A percentile compares a stretch with the other conserved stretches of the same genome.
Evolutionary conservation across 1,140 invertebrate genomes (phyloP).

Genomic region (Andricus grossulariae): DNA sequence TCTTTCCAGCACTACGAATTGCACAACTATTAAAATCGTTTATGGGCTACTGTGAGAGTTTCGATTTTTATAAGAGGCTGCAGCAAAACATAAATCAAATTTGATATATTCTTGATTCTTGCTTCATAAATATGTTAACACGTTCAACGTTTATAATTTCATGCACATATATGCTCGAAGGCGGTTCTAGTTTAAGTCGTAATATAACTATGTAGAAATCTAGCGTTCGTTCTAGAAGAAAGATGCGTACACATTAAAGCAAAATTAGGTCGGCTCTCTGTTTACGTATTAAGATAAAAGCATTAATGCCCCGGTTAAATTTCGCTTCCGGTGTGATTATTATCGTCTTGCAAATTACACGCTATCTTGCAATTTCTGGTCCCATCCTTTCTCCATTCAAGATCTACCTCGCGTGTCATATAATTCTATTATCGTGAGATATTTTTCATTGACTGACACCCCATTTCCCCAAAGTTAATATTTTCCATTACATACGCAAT

Average conservation of each 20-base stretch:
- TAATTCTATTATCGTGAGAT: neutral
- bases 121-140: too few species aligned
- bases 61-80: too few species aligned
- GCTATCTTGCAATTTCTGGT: neutral
- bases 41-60: too few species aligned
- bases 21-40: too few species aligned
- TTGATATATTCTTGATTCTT: too few species aligned
- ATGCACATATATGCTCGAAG: too few species aligned
- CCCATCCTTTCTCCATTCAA: neutral
- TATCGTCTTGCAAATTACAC: constrained; percentile 22
- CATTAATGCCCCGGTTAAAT: constrained; percentile 29
- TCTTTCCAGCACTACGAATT: too few species aligned
- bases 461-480: neutral
- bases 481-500: neutral
- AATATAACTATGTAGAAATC: constrained; percentile 18
- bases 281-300: constrained; percentile 23
- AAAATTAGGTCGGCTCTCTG: constrained; percentile 24
- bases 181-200: too few species aligned
- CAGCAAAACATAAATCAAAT: too few species aligned
- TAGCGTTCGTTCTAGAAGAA: constrained; percentile 9
- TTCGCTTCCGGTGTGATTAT: constrained; percentile 19
- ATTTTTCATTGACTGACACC: constrained; percentile 1
- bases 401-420: constrained; percentile 9
- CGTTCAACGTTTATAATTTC: too few species aligned
- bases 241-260: neutral